A percentile compares a stretch with the other conserved stretches of the same genome.
Evolutionary conservation across 2,888 invertebrate species (phyloP).

Genomic region (Cephus pygmeus): DNA sequence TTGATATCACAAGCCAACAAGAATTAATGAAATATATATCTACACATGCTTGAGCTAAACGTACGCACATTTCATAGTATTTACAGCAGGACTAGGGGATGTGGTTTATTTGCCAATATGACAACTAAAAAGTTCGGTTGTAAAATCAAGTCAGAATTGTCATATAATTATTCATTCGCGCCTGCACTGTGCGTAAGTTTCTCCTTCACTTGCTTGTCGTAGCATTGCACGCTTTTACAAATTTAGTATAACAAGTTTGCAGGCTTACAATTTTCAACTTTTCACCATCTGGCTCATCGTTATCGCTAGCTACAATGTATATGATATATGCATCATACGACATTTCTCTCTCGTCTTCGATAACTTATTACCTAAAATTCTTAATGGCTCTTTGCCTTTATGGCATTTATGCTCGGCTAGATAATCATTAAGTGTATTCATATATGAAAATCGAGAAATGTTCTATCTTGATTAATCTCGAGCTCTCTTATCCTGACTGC

Average conservation of each 20-base stretch:
- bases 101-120: background rate
- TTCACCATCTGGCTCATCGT: background rate
- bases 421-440: background rate
- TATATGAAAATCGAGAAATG: background rate
- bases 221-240: background rate
- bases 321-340: background rate
- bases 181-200: background rate
- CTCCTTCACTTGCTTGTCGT: background rate
- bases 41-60: conserved; percentile 43
- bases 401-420: background rate
- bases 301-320: background rate
- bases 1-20: conserved; percentile 43
- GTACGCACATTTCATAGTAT: conserved; percentile 18
- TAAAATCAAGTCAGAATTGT: background rate
- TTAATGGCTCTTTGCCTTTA: background rate
- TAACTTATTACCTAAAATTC: background rate
- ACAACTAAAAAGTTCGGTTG: background rate
- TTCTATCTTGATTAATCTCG: conserved; percentile 1
- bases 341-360: background rate
- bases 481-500: background rate
- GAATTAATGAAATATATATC: conserved; percentile 34
- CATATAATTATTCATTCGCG: background rate
- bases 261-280: background rate
- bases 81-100: background rate
- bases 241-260: conserved; percentile 7